Percentiles rank a stretch among this genome's conserved stretches.
Conservation (phyloP, 2,113 vertebrate species). For the Fregetta grallaria region DNA sequence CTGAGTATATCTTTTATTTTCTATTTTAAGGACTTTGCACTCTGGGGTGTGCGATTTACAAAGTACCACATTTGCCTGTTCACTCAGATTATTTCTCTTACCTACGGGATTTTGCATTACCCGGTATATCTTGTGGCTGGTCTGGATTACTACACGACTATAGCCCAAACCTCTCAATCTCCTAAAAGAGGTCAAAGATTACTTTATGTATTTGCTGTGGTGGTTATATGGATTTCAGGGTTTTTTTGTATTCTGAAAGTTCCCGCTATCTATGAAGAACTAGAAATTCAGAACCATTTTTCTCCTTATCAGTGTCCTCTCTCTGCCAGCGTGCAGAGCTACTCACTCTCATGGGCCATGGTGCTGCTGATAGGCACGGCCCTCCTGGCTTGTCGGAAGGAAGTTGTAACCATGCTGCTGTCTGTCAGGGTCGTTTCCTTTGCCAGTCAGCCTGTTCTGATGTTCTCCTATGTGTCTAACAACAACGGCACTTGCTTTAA, state of each 20-base stretch:
- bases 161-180: slow-evolving; percentile 28
- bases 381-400: slow-evolving; percentile 51
- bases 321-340: slow-evolving; percentile 66
- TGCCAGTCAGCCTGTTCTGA: slow-evolving; percentile 36
- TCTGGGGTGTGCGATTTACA: slow-evolving; percentile 76
- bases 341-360: slow-evolving; percentile 67
- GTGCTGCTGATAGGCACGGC: slow-evolving; percentile 48
- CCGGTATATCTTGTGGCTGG: slow-evolving; percentile 69
- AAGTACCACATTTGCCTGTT: slow-evolving; percentile 82
- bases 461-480: slow-evolving; percentile 52
- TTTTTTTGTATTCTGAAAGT: slow-evolving; percentile 68
- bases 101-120: slow-evolving; percentile 73
- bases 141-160: slow-evolving; percentile 75
- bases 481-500: not conserved
- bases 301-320: slow-evolving; percentile 67
- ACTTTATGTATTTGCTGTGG: slow-evolving; percentile 38
- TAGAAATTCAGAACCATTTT: not conserved
- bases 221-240: slow-evolving; percentile 69
- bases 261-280: slow-evolving; percentile 18
- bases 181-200: slow-evolving; percentile 9
- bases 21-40: slow-evolving; percentile 59
- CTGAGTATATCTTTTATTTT: slow-evolving; percentile 61
- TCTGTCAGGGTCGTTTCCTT: slow-evolving; percentile 61
- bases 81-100: slow-evolving; percentile 76
- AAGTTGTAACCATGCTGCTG: slow-evolving; percentile 52